Percentiles rank a stretch among this genome's conserved stretches.
These are phyloP conservation scores for Monochamus saltuarius DNA, from an alignment of 1,140 invertebrate species.

Conservation along the genomic window DNA sequence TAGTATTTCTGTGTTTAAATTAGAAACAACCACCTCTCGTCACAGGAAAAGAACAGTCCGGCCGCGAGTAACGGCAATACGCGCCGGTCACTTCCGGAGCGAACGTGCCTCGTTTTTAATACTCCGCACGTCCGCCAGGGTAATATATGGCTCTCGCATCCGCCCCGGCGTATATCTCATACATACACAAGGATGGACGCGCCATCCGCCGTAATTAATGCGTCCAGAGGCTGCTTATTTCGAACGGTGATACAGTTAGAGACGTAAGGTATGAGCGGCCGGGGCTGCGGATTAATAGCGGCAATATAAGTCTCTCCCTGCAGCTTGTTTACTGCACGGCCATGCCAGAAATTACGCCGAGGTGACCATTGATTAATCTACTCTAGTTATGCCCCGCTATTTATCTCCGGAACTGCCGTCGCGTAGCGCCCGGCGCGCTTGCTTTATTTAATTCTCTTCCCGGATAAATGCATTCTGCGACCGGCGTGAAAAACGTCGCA, in stretches of 20 bases:
- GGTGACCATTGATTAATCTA: constrained; percentile 36
- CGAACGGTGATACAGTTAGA: constrained; percentile 18
- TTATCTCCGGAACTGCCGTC: constrained; percentile 23
- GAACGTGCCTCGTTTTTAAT: constrained; percentile 41
- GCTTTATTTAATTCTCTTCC: constrained; percentile 18
- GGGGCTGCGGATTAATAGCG: constrained; percentile 31
- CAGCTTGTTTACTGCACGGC: constrained; percentile 28
- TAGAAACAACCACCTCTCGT: too few relatives aligned
- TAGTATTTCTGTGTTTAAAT: too few relatives aligned
- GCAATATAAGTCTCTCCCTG: constrained; percentile 34
- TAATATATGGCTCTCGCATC: constrained; percentile 40
- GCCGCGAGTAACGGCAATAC: constrained; percentile 17
- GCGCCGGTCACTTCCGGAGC: constrained; percentile 23
- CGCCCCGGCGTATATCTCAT: constrained; percentile 36
- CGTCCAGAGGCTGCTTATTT: too few relatives aligned
- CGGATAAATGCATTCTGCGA: not conserved
- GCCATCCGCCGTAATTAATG: not conserved
- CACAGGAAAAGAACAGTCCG: too few relatives aligned
- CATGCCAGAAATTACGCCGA: constrained; percentile 31
- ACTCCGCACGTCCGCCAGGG: constrained; percentile 38
- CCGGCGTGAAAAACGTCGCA: too few relatives aligned
- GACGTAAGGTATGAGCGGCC: constrained; percentile 31
- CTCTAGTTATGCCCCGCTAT: constrained; percentile 26
- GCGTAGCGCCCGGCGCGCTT: not conserved
- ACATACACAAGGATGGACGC: constrained; percentile 37